Evolutionary conservation across 1,140 invertebrate species (phyloP).

Genomic region (Orchesella cincta): DNA sequence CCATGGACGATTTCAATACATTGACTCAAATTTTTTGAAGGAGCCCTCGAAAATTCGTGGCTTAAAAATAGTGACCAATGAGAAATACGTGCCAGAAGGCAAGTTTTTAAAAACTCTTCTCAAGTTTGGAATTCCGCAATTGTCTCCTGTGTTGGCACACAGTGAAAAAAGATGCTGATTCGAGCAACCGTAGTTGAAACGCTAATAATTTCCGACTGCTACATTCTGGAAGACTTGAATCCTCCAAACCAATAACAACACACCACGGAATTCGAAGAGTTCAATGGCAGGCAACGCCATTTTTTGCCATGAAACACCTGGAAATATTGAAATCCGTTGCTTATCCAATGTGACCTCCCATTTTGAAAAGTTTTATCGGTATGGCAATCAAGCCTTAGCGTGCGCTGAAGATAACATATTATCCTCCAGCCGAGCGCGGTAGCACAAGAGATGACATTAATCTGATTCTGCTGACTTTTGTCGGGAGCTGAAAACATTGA

Average conservation of each 20-base stretch:
- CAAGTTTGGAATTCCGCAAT: not conserved
- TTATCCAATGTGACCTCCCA: not conserved
- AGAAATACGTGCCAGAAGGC: not conserved
- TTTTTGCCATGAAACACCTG: not conserved
- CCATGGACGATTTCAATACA: not conserved
- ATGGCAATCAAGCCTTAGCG: not conserved
- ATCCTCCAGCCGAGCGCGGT: not conserved
- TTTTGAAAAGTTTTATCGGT: not conserved
- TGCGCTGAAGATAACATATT: not conserved
- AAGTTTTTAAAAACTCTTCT: not conserved
- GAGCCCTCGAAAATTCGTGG: not conserved
- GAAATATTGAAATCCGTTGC: not conserved
- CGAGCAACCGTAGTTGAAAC: not conserved
- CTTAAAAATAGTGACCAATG: not conserved
- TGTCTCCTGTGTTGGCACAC: not conserved
- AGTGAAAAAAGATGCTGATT: constrained; percentile 1
- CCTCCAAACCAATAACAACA: not conserved
- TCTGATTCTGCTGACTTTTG: not conserved
- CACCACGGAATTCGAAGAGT: constrained; percentile 8
- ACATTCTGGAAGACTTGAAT: not conserved
- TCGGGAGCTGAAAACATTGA: not conserved
- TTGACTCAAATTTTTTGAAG: not conserved
- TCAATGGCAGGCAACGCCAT: not conserved
- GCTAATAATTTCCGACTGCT: not conserved
- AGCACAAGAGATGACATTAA: too few relatives aligned